Conservation (phyloP, 2,888 invertebrate species). For the Mythimna albipuncta region DNA sequence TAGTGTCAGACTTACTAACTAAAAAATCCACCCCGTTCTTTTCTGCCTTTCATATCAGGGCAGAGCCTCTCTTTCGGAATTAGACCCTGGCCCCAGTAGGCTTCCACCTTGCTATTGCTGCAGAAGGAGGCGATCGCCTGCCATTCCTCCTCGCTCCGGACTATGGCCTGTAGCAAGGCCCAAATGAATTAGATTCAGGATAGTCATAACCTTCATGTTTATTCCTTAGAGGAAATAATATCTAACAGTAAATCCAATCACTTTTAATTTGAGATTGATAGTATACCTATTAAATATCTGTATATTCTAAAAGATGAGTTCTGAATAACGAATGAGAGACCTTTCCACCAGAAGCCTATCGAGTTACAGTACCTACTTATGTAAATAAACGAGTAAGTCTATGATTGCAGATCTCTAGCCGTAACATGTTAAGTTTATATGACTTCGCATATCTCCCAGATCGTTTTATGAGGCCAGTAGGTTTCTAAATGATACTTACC, state of each 20-base stretch:
- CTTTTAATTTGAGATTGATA: too few relatives aligned
- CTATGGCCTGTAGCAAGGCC: too few relatives aligned
- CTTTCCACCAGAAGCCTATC: constrained; percentile 1
- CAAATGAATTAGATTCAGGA: too few relatives aligned
- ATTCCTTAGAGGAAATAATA: background rate
- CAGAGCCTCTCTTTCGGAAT: too few relatives aligned
- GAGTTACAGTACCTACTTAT: background rate
- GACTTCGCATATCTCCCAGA: constrained; percentile 19
- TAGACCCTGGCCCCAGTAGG: too few relatives aligned
- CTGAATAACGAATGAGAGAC: background rate
- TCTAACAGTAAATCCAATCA: background rate
- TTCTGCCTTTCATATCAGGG: too few relatives aligned
- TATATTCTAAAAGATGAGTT: background rate
- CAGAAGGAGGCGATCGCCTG: too few relatives aligned
- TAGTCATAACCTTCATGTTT: background rate
- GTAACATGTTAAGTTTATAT: constrained; percentile 31
- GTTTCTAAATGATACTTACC: constrained; percentile 17
- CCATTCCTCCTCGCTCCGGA: too few relatives aligned
- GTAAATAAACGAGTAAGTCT: constrained; percentile 6
- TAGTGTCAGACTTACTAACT: too few relatives aligned
- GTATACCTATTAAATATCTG: too few relatives aligned
- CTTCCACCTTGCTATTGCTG: too few relatives aligned
- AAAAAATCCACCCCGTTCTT: too few relatives aligned
- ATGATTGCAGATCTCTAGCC: background rate
- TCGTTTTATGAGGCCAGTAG: constrained; percentile 28